phyloP scores from a whole-genome alignment of 2,888 invertebrate genomes.

The Pyralis farinalis region DNA sequence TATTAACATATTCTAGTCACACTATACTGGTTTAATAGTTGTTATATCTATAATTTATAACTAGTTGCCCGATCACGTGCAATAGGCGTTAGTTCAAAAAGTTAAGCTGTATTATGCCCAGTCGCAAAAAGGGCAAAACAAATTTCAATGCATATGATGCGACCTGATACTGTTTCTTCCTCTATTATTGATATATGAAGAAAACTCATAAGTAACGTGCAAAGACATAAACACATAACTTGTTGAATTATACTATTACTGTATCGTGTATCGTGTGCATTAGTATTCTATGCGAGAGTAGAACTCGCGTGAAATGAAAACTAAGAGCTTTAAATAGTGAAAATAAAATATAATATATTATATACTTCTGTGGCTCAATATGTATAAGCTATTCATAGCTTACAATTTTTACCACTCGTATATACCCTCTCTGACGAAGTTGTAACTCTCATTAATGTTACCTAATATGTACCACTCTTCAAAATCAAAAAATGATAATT shows the following conservation, averaged over 20 bases:
- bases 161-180: too few species aligned
- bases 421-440: slow-evolving; percentile 54
- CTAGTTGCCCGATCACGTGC: slow-evolving; percentile 36
- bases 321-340: slow-evolving; percentile 82
- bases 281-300: slow-evolving; percentile 66
- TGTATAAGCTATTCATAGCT: slow-evolving; percentile 75
- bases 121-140: too few species aligned
- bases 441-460: slow-evolving; percentile 41
- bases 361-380: slow-evolving; percentile 78
- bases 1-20: slow-evolving; percentile 60
- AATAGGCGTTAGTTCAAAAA: slow-evolving; percentile 16
- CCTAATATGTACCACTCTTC: slow-evolving; percentile 53
- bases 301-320: slow-evolving; percentile 70
- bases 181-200: too few species aligned
- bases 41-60: slow-evolving; percentile 56
- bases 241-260: slow-evolving; percentile 20
- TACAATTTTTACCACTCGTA: slow-evolving; percentile 55
- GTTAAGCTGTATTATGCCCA: slow-evolving; percentile 12
- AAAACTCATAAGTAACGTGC: too few species aligned
- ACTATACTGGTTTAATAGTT: slow-evolving; percentile 61
- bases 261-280: slow-evolving; percentile 34
- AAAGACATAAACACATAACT: slow-evolving; percentile 14
- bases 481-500: slow-evolving; percentile 51
- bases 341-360: slow-evolving; percentile 70
- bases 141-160: too few species aligned